These are phyloP conservation scores for Ictidomys tridecemlineatus DNA, from an alignment of 2,113 vertebrate genomes.

Conservation along the genomic window DNA sequence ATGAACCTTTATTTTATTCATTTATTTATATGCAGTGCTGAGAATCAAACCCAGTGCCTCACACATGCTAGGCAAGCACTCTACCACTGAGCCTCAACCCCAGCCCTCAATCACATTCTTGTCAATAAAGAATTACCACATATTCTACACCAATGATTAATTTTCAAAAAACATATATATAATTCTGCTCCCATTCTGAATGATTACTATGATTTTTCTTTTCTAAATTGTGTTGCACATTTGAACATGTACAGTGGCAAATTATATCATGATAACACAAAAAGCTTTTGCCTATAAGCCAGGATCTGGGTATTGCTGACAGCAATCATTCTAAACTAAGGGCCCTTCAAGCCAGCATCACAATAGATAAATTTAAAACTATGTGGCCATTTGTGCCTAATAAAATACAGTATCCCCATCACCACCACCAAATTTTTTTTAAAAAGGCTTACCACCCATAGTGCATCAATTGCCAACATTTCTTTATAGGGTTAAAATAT, in stretches of 20 bases:
- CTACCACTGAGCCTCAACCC: no score
- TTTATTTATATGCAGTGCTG: no score
- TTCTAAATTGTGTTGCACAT: conserved; percentile 28
- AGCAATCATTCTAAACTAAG: conserved; percentile 44
- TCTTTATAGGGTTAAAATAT: conserved; percentile 48
- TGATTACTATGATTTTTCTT: conserved; percentile 34
- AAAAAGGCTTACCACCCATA: background rate
- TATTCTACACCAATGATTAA: background rate
- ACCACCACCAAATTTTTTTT: background rate
- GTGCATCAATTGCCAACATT: background rate
- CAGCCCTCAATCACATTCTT: no score
- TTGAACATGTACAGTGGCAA: conserved; percentile 10
- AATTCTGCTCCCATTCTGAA: conserved; percentile 30
- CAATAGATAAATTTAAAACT: conserved; percentile 1
- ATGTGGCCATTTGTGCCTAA: conserved; percentile 38
- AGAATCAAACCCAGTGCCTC: no score
- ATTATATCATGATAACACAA: background rate
- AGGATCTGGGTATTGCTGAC: background rate
- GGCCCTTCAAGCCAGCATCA: background rate
- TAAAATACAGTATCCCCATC: background rate
- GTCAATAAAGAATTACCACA: background rate
- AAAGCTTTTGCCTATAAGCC: background rate
- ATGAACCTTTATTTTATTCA: no score
- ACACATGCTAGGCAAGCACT: no score
- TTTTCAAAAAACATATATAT: conserved; percentile 34